Conservation (phyloP, 2,888 invertebrate genomes). For the Tanytarsus gracilentus region DNA sequence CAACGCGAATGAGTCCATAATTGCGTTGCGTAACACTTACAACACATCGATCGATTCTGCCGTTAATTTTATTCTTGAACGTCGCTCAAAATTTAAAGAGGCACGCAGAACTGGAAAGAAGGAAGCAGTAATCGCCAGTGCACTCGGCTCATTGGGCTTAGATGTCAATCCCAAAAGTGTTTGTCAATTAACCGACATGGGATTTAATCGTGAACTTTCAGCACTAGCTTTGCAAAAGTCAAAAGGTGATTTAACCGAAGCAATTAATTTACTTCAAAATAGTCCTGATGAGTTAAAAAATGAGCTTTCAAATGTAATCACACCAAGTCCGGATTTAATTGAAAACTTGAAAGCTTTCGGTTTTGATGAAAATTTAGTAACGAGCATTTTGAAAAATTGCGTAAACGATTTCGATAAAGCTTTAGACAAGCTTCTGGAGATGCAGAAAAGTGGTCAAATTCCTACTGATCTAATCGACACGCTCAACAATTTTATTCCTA, state of each 20-base stretch:
- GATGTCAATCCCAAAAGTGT: constrained; percentile 43
- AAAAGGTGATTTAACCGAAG: constrained; percentile 60
- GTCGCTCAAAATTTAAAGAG: constrained; percentile 45
- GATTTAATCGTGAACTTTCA: constrained; percentile 52
- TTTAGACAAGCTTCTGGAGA: constrained; percentile 50
- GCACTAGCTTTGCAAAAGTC: constrained; percentile 53
- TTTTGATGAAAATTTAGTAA: constrained; percentile 48
- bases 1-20: constrained; percentile 56
- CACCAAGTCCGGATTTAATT: constrained; percentile 33
- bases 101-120: constrained; percentile 47
- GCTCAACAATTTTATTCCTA: background rate
- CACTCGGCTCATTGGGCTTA: constrained; percentile 30
- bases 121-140: constrained; percentile 42
- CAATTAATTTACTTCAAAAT: constrained; percentile 47
- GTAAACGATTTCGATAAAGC: constrained; percentile 50
- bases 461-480: constrained; percentile 37
- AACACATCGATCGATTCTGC: constrained; percentile 51
- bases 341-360: constrained; percentile 47
- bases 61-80: constrained; percentile 55
- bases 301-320: constrained; percentile 31
- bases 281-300: constrained; percentile 33
- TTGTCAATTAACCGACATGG: constrained; percentile 55
- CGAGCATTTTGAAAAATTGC: constrained; percentile 47
- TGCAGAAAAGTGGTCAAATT: constrained; percentile 36
- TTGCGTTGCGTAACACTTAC: constrained; percentile 54